Conservation (phyloP, 2,113 vertebrate species). For the Meleagris gallopavo region DNA sequence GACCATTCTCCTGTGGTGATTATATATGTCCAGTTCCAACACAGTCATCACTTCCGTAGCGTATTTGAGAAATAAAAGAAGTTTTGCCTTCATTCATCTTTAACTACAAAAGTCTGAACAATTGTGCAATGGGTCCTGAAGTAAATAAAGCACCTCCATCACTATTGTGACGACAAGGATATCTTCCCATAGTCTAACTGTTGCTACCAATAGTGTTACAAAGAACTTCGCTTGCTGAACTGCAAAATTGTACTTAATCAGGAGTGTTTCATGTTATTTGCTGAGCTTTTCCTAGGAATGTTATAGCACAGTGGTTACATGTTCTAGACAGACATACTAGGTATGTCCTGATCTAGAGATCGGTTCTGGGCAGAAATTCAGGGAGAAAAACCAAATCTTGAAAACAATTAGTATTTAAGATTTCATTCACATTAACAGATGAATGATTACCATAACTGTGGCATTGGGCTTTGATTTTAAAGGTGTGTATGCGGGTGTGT, state of each 20-base stretch:
- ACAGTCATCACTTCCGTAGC: not conserved
- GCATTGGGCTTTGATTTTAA: not conserved
- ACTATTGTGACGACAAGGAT: not conserved
- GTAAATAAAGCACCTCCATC: not conserved
- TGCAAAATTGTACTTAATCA: not conserved
- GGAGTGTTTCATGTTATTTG: not conserved
- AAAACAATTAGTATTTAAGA: not conserved
- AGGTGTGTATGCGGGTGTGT: rapidly evolving
- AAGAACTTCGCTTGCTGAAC: not conserved
- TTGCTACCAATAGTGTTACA: not conserved
- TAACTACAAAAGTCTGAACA: not conserved
- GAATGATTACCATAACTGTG: not conserved
- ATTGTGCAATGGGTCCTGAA: not conserved
- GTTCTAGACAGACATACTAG: not conserved
- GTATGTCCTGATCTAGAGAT: not conserved
- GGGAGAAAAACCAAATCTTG: not conserved
- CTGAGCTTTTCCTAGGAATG: not conserved
- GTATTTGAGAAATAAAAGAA: not conserved
- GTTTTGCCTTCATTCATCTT: not conserved
- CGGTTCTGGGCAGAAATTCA: not conserved
- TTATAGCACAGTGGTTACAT: not conserved
- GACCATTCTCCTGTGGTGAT: not conserved
- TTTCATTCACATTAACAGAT: not conserved
- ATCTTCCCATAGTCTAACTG: not conserved
- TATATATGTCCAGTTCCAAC: not conserved